Evolutionary conservation across 2,113 vertebrate species (phyloP).

Genomic region (Gymnogyps californianus): DNA sequence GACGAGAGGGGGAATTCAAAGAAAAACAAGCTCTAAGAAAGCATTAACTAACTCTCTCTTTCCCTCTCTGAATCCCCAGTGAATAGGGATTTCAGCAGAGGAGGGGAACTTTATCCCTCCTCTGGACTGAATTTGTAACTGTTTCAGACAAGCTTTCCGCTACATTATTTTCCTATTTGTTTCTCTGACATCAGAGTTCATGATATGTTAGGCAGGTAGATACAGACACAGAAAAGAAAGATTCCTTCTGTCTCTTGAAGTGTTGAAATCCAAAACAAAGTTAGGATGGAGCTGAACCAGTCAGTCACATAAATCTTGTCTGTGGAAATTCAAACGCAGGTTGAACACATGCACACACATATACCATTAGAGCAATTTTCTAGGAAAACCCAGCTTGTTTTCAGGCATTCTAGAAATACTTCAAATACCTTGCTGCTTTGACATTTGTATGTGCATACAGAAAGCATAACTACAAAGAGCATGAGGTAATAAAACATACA

Average conservation of each 20-base stretch:
- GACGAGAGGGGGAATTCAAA: constrained; percentile 21
- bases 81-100: constrained; percentile 2
- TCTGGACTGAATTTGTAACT: neutral
- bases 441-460: neutral
- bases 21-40: constrained; percentile 41
- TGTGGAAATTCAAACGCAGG: neutral
- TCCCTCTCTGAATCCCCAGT: neutral
- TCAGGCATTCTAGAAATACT: neutral
- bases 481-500: neutral
- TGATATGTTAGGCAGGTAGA: constrained; percentile 7
- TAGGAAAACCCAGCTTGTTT: neutral
- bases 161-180: constrained; percentile 33
- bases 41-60: neutral
- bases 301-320: neutral
- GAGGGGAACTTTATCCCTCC: neutral
- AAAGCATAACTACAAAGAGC: neutral
- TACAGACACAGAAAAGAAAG: neutral
- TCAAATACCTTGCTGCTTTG: neutral
- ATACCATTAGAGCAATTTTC: neutral
- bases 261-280: constrained; percentile 18
- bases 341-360: neutral
- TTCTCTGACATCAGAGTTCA: neutral
- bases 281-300: neutral
- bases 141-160: neutral
- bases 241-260: neutral